These are phyloP conservation scores for Typhlichthys subterraneus DNA, from an alignment of 2,797 vertebrate genomes.

Conservation along the genomic window DNA sequence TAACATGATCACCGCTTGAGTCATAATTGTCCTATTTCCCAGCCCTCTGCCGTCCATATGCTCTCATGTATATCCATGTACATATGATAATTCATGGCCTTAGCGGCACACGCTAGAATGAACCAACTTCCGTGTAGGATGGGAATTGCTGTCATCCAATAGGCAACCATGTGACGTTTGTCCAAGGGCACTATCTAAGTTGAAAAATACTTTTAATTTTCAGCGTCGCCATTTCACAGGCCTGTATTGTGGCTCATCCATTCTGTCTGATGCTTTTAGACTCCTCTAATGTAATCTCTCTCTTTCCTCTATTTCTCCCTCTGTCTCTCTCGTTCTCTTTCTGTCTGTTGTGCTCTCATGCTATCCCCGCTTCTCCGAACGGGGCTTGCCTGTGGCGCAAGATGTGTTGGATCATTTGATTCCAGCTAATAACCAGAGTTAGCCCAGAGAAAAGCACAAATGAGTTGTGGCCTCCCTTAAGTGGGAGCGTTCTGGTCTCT, in stretches of 20 bases:
- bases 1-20: no score
- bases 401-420: conserved; percentile 75
- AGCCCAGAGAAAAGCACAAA: conserved; percentile 70
- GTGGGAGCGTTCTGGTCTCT: conserved; percentile 51
- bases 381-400: conserved; percentile 61
- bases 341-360: conserved; percentile 3
- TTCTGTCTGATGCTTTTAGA: conserved; percentile 63
- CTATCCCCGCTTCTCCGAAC: conserved; percentile 19
- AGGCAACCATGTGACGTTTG: conserved; percentile 30
- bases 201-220: conserved; percentile 80
- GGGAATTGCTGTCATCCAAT: conserved; percentile 27
- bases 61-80: neutral
- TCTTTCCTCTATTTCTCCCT: conserved; percentile 22
- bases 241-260: conserved; percentile 64
- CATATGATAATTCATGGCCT: conserved; percentile 27
- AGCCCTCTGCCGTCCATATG: no score
- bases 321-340: neutral
- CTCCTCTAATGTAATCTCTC: conserved; percentile 63
- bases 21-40: no score
- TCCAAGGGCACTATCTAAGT: conserved; percentile 46
- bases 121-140: conserved; percentile 31
- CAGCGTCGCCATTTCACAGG: conserved; percentile 55
- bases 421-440: conserved; percentile 72
- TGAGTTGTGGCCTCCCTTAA: conserved; percentile 65
- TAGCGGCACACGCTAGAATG: conserved; percentile 18